These are phyloP conservation scores for Camponotus pennsylvanicus DNA, from an alignment of 1,140 invertebrate genomes.

Conservation along the genomic window DNA sequence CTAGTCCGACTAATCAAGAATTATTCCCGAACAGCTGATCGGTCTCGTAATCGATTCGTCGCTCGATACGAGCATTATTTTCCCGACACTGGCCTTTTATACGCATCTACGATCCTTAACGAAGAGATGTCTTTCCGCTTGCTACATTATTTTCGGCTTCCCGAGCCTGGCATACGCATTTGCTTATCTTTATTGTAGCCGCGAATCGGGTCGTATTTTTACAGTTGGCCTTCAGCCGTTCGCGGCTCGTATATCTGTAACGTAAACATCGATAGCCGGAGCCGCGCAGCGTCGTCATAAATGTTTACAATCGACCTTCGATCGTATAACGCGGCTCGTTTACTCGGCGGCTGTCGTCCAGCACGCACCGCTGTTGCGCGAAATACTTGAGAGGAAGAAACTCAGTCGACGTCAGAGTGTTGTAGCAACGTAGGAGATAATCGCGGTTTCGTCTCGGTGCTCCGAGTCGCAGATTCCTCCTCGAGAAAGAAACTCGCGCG, in stretches of 20 bases:
- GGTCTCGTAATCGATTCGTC: neutral
- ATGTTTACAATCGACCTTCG: slow-evolving; percentile 53
- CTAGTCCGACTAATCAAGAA: neutral
- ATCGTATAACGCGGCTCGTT: slow-evolving; percentile 41
- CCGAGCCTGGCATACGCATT: neutral
- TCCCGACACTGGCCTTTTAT: neutral
- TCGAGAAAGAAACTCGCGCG: too few species aligned
- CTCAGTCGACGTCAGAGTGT: neutral
- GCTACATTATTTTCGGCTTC: slow-evolving; percentile 20
- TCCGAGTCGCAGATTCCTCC: neutral
- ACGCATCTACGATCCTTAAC: neutral
- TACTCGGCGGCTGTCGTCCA: slow-evolving; percentile 4
- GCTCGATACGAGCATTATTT: neutral
- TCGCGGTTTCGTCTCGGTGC: slow-evolving; percentile 20
- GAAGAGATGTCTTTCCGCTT: neutral
- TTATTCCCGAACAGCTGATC: neutral
- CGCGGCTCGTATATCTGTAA: slow-evolving; percentile 44
- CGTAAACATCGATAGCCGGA: slow-evolving; percentile 51
- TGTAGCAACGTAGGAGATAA: slow-evolving; percentile 32
- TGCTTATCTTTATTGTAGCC: slow-evolving; percentile 63
- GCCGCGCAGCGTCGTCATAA: slow-evolving; percentile 23
- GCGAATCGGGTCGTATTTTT: slow-evolving; percentile 48
- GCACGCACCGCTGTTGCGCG: slow-evolving; percentile 26
- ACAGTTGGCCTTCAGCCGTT: slow-evolving; percentile 24
- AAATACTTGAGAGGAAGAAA: slow-evolving; percentile 45